Evolutionary conservation across 2,888 invertebrate species (phyloP).

Genomic region (Leucophenga maculata): DNA sequence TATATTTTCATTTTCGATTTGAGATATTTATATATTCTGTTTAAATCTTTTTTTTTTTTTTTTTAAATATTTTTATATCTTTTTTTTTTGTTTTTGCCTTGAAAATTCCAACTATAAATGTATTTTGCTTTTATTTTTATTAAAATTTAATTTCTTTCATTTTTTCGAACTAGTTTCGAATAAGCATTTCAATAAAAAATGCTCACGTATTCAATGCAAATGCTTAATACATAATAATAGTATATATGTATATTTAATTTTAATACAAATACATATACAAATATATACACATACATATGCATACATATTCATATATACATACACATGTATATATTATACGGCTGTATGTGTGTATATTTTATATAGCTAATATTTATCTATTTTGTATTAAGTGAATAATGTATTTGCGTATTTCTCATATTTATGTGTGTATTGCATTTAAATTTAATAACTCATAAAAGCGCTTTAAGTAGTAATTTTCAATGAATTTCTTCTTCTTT

Average conservation of each 20-base stretch:
- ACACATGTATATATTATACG: slow-evolving; percentile 28
- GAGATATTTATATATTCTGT: not conserved
- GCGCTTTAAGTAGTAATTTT: slow-evolving; percentile 36
- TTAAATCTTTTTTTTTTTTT: not conserved
- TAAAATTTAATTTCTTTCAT: slow-evolving; percentile 22
- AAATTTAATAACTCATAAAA: slow-evolving; percentile 38
- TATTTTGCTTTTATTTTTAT: not conserved
- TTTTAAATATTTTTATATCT: not conserved
- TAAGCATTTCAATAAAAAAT: slow-evolving; percentile 63
- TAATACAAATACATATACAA: too few species aligned
- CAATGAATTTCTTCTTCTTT: not conserved
- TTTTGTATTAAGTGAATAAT: too few species aligned
- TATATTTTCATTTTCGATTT: not conserved
- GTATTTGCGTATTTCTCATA: too few species aligned
- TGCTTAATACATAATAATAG: slow-evolving; percentile 32
- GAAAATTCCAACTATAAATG: slow-evolving; percentile 44
- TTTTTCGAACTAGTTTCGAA: not conserved
- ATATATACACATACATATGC: too few species aligned
- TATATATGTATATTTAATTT: slow-evolving; percentile 32
- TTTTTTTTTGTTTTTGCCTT: not conserved
- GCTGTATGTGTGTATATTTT: not conserved
- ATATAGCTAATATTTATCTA: not conserved
- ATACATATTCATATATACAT: too few species aligned
- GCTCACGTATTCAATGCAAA: slow-evolving; percentile 39
- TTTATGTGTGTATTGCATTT: too few species aligned